Evolutionary conservation across 2,113 vertebrate species (phyloP), one percentile per base, ranked within the genome.

Genomic region (Neotoma lepida): DNA sequence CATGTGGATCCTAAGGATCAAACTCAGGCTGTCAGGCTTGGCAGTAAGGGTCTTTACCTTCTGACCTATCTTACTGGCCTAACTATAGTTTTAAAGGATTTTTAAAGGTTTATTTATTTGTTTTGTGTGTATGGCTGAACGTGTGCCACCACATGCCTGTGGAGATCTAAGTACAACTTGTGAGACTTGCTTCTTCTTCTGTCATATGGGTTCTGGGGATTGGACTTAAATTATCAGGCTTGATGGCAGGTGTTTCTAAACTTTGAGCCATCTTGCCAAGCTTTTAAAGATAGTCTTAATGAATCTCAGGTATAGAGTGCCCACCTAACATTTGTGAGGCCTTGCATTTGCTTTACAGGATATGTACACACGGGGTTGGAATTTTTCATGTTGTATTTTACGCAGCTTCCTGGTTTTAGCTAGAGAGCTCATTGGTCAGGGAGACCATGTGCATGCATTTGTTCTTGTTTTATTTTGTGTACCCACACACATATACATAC

Each of bases 361-460:
- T 70, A 73, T 14, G 30, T 33, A 12, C 26, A 58, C 28, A 58
- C 2, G 24, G 22, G 22, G 28, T n/a, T 24, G 1, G 2, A 5
- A 2, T 28, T 44, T 39, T 28, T 6, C 0, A 6, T 13, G 0
- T 0, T 24, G 14, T 4, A 0, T 15, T 82, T 22, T 22, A 51
- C 22, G 15, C 39, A 26, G 18, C 15, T 39, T 68, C 30, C 14
- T 9, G 70, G 22, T 51, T 17, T 22, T 3, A 26, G 22, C 26
- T 41, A 6, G 49, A 20, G n/a, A 33, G 13, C 26, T 24, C 9
- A 1, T 22, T 24, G 14, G 2, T 14, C 4, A 33, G n/a, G 18
- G 41, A 51, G 54, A 51, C 7, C 10, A 0, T 22, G 24, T 26
- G 4, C 1, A 26, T 12, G 10, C 17, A 0, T 2, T 22, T 63